Evolutionary conservation across 2,888 invertebrate species (phyloP).

Genomic region (Melanchra persicariae): DNA sequence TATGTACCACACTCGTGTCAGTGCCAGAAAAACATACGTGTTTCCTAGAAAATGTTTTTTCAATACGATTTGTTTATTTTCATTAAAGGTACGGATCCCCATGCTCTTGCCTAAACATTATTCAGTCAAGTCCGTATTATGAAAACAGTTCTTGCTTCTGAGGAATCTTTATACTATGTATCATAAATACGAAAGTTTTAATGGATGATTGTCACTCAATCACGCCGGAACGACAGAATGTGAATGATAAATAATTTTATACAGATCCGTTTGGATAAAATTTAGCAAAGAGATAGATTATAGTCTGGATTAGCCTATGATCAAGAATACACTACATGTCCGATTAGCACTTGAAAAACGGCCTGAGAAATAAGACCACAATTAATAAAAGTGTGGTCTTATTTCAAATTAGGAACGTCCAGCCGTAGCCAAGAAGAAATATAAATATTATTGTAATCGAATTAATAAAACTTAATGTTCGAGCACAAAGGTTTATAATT

Average conservation of each 20-base stretch:
- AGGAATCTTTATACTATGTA: slow-evolving; percentile 2
- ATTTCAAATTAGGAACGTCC: too few relatives aligned
- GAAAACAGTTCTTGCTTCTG: slow-evolving; percentile 23
- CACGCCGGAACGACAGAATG: background rate
- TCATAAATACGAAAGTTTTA: background rate
- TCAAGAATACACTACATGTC: too few relatives aligned
- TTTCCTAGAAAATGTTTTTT: slow-evolving; percentile 10
- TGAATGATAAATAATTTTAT: too few relatives aligned
- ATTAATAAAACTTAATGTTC: too few relatives aligned
- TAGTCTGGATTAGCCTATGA: background rate
- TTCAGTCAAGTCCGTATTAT: slow-evolving; percentile 23
- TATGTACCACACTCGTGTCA: background rate
- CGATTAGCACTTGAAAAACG: too few relatives aligned
- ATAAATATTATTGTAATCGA: too few relatives aligned
- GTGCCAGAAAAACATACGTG: background rate
- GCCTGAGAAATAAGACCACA: too few relatives aligned
- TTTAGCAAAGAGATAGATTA: background rate
- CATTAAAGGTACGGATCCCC: slow-evolving; percentile 1
- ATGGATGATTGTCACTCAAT: background rate
- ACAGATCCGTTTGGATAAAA: background rate
- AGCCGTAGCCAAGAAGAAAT: too few relatives aligned
- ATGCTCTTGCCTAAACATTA: slow-evolving; percentile 22
- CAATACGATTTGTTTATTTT: slow-evolving; percentile 33
- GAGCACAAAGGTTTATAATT: too few relatives aligned
- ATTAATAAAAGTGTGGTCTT: too few relatives aligned